Conservation (phyloP, 2,888 invertebrate genomes). For the Drosophila borealis region DNA sequence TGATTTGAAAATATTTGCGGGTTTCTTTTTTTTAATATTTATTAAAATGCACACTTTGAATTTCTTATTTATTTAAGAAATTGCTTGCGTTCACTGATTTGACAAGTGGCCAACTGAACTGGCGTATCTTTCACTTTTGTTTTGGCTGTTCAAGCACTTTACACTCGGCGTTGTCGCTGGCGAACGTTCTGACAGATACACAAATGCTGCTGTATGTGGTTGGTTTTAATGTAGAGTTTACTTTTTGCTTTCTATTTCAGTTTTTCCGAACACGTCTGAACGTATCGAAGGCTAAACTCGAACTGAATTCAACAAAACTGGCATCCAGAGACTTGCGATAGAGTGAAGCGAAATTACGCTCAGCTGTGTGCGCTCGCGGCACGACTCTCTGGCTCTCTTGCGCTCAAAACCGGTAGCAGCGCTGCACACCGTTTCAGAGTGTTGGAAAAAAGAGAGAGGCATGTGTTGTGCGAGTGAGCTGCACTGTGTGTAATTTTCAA, state of each 20-base stretch:
- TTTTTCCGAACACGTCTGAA: slow-evolving; percentile 82
- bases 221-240: slow-evolving; percentile 15
- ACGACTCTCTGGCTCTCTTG: slow-evolving; percentile 25
- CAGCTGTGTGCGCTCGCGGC: slow-evolving; percentile 24
- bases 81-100: slow-evolving; percentile 40
- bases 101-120: slow-evolving; percentile 36
- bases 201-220: slow-evolving; percentile 17
- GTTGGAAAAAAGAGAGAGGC: slow-evolving; percentile 49
- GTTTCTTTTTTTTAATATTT: slow-evolving; percentile 22
- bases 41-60: slow-evolving; percentile 38
- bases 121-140: slow-evolving; percentile 38
- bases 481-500: slow-evolving; percentile 81
- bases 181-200: slow-evolving; percentile 22
- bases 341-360: slow-evolving; percentile 55
- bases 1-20: slow-evolving; percentile 36
- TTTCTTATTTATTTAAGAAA: slow-evolving; percentile 42
- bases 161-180: slow-evolving; percentile 36
- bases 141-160: slow-evolving; percentile 38
- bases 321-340: slow-evolving; percentile 46
- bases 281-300: slow-evolving; percentile 83
- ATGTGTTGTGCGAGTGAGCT: slow-evolving; percentile 61
- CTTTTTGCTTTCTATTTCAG: slow-evolving; percentile 47
- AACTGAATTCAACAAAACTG: slow-evolving; percentile 76
- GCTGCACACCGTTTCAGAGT: slow-evolving; percentile 31
- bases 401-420: slow-evolving; percentile 67